Percentiles rank a stretch among this genome's conserved stretches.
Conservation (phyloP, 2,888 invertebrate genomes). For the Orchesella flavescens region DNA sequence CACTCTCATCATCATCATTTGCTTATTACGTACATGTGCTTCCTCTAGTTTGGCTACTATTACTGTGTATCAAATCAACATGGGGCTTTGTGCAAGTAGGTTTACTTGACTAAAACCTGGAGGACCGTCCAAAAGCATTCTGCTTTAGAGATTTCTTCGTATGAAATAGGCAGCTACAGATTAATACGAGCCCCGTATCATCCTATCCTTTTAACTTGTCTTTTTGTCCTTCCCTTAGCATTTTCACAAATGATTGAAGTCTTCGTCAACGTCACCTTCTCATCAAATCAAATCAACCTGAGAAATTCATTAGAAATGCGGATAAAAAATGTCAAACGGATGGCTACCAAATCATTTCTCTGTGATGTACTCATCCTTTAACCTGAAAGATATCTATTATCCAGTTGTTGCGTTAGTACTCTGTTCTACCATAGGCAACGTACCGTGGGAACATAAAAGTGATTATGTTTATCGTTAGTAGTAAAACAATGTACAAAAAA, state of each 20-base stretch:
- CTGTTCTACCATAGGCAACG: background rate
- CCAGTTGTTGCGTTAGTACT: constrained; percentile 7
- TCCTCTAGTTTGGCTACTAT: background rate
- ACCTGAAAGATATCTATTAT: constrained; percentile 37
- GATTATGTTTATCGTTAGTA: constrained; percentile 34
- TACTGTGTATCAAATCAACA: too few relatives aligned
- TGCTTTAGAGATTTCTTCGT: too few relatives aligned
- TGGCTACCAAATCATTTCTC: too few relatives aligned
- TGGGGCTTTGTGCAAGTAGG: too few relatives aligned
- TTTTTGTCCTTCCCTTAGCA: background rate
- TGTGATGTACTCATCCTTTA: constrained; percentile 10
- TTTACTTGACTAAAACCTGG: too few relatives aligned
- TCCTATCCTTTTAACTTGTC: constrained; percentile 12
- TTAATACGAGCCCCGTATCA: background rate
- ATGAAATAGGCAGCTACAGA: background rate
- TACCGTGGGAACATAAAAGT: constrained; percentile 54
- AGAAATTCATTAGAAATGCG: background rate
- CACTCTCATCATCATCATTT: constrained; percentile 12
- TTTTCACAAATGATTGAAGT: constrained; percentile 40
- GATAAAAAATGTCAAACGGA: background rate
- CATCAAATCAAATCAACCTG: background rate
- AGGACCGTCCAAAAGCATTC: too few relatives aligned
- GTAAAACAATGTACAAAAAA: constrained; percentile 53
- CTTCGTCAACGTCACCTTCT: constrained; percentile 30
- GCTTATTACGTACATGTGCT: background rate